Percentiles rank a stretch among this genome's conserved stretches.
Conservation (phyloP, 2,888 invertebrate genomes). For the Caenorhabditis plicata region DNA sequence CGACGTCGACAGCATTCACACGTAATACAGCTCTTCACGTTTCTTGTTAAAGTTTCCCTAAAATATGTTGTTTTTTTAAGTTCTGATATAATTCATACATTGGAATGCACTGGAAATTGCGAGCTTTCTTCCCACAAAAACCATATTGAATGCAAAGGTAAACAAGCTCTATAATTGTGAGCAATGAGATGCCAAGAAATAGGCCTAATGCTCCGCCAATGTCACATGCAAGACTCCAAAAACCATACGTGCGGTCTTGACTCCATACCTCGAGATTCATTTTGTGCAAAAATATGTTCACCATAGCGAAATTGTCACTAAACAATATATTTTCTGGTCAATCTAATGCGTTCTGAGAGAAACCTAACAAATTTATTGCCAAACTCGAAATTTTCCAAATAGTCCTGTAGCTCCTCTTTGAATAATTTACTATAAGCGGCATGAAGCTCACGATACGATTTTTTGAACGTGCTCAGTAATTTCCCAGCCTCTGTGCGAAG, state of each 20-base stretch:
- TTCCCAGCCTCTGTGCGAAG: constrained; percentile 48
- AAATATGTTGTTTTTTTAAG: background rate
- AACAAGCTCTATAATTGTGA: constrained; percentile 61
- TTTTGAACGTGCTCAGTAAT: constrained; percentile 43
- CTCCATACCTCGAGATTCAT: constrained; percentile 64
- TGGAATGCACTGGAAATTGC: constrained; percentile 25
- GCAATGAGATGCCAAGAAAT: constrained; percentile 59
- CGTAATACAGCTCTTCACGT: constrained; percentile 5
- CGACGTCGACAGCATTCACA: constrained; percentile 10
- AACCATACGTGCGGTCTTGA: constrained; percentile 60
- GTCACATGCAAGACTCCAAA: constrained; percentile 63
- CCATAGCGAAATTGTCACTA: constrained; percentile 64
- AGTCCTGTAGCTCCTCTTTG: constrained; percentile 60
- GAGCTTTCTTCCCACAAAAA: constrained; percentile 27
- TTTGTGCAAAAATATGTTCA: constrained; percentile 63
- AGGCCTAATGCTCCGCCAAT: constrained; percentile 63
- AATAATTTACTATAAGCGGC: constrained; percentile 58
- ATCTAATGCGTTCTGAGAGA: background rate
- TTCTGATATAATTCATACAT: constrained; percentile 5
- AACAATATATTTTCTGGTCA: constrained; percentile 5
- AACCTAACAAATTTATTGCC: constrained; percentile 61
- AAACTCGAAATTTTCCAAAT: constrained; percentile 62
- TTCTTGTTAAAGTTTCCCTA: constrained; percentile 3
- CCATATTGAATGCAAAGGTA: constrained; percentile 52
- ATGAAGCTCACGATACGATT: constrained; percentile 29